These are phyloP conservation scores for Strigamia transsilvanica DNA, from an alignment of 2,888 invertebrate species.

Conservation along the genomic window DNA sequence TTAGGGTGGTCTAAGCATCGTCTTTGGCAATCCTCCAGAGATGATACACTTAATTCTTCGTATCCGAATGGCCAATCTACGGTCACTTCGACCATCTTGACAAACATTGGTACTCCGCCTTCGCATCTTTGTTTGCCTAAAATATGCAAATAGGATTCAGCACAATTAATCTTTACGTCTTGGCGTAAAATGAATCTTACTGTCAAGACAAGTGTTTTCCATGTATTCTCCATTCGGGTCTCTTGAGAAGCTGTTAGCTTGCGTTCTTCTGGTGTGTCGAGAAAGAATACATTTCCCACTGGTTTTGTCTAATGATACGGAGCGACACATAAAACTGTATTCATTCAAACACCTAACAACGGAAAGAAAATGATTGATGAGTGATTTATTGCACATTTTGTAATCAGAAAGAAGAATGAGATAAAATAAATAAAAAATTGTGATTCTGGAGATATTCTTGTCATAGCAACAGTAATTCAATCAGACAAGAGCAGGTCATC, in stretches of 20 bases:
- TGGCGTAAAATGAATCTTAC: slow-evolving; percentile 67
- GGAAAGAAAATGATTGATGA: neutral
- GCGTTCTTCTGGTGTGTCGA: slow-evolving; percentile 82
- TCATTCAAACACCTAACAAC: slow-evolving; percentile 78
- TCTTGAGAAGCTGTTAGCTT: slow-evolving; percentile 83
- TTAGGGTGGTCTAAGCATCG: slow-evolving; percentile 72
- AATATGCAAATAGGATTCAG: neutral
- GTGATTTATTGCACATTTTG: no score
- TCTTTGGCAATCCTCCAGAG: slow-evolving; percentile 85
- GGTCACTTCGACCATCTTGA: slow-evolving; percentile 88
- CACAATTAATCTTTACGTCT: neutral
- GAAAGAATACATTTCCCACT: slow-evolving; percentile 82
- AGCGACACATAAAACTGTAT: slow-evolving; percentile 86
- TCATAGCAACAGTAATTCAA: no score
- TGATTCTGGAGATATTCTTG: neutral
- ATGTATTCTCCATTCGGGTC: slow-evolving; percentile 88
- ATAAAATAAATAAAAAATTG: neutral
- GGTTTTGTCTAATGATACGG: slow-evolving; percentile 82
- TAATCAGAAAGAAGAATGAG: no score
- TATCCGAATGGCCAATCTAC: slow-evolving; percentile 88
- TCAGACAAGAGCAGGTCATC: no score
- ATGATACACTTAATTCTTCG: slow-evolving; percentile 84
- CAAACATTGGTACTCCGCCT: slow-evolving; percentile 84
- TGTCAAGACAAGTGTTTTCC: slow-evolving; percentile 88
- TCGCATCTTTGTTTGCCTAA: slow-evolving; percentile 72